Conservation (phyloP, 2,113 vertebrate genomes). For the Halichoerus grypus region DNA sequence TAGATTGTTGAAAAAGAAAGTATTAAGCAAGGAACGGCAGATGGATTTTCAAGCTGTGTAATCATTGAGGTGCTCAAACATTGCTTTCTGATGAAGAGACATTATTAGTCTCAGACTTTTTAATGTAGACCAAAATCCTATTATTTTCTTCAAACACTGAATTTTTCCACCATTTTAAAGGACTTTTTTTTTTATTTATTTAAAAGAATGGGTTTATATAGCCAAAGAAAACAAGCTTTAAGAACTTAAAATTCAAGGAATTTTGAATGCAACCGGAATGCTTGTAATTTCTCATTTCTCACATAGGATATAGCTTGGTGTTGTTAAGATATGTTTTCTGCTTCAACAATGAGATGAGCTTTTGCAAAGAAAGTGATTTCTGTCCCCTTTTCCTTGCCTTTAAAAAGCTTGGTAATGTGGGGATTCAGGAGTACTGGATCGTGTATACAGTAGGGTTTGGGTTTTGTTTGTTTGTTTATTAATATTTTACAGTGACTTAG, state of each 20-base stretch:
- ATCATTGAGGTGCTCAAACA: neutral
- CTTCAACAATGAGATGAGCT: constrained; percentile 22
- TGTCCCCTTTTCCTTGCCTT: neutral
- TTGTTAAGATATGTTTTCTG: neutral
- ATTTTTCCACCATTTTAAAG: constrained; percentile 41
- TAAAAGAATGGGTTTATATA: constrained; percentile 29
- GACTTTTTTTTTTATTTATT: neutral
- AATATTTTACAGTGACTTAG: constrained; percentile 14
- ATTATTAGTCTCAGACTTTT: neutral
- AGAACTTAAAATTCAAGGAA: constrained; percentile 59
- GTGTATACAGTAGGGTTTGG: neutral
- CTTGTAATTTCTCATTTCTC: constrained; percentile 59
- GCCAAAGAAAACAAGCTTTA: constrained; percentile 64
- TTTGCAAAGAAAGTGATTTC: constrained; percentile 6
- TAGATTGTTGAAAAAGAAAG: neutral
- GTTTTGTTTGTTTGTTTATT: neutral
- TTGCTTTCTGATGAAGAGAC: neutral
- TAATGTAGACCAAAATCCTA: neutral
- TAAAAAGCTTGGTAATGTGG: neutral
- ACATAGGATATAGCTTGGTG: neutral
- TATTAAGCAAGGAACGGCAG: neutral
- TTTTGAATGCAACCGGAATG: constrained; percentile 35
- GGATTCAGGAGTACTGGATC: neutral
- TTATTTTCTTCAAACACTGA: constrained; percentile 11
- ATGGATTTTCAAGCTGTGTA: neutral